Evolutionary conservation across 2,797 vertebrate species (phyloP), one percentile per base, ranked within the genome.

Genomic region (Xiphorhynchus erythropygius): DNA sequence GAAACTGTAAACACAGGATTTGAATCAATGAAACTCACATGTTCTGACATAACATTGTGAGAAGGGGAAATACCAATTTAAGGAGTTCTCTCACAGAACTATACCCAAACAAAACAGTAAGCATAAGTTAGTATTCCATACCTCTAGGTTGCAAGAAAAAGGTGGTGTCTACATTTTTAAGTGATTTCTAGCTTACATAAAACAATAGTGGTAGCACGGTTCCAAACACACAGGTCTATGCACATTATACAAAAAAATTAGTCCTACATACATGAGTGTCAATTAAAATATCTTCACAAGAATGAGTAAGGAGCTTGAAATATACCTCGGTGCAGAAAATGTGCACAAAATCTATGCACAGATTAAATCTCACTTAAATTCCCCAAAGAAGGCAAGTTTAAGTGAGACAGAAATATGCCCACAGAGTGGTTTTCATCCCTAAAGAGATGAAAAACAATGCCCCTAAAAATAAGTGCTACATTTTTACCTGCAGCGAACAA

Each of bases 391-490:
- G 18, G 42, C 28, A 91, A 64, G 56, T 74, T 77, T 62, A 94
- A 89, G 62, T 84, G 76, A 91, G 74, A 57, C 10, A 87, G 30
- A 90, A 77, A 37, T 88, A 96, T 85, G 68, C 63, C 85, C 84
- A 86, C 4, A 69, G 27, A 90, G 68, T 93, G 74, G 63, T 85
- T 88, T 91, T 86, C 92, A 95, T 62, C 89, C 39, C 73, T 46
- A 73, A 76, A 81, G 71, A 73, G 87, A 92, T 56, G 86, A 95
- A 92, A 90, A 94, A 90, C 81, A 96, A 96, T 97, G 88, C 96
- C 96, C 96, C 89, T 94, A 80, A 90, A 90, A 92, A 60, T 64
- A 47, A 92, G 23, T 93, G 35, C 75, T 96, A 91, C 71, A 87
- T 70, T 80, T 78, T 94, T 67, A 80, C 27, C 28, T 59, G 90